Evolutionary conservation across 2,888 invertebrate species (phyloP).

Genomic region (Chydorus sphaericus): DNA sequence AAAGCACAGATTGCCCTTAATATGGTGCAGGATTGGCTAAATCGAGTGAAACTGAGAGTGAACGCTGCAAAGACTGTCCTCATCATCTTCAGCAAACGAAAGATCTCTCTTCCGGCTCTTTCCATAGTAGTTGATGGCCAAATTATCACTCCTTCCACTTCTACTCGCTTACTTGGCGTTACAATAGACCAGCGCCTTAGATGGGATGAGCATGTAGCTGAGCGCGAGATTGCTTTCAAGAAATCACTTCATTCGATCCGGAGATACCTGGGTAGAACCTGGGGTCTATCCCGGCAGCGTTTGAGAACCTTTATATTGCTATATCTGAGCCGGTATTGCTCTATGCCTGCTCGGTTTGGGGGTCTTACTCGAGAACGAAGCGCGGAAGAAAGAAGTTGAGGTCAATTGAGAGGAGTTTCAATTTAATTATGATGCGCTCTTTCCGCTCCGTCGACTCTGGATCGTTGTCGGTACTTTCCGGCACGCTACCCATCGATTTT

Average conservation of each 20-base stretch:
- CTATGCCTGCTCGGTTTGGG: no score
- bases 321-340: no score
- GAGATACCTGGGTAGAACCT: not conserved
- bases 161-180: not conserved
- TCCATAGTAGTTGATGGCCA: not conserved
- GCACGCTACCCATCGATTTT: no score
- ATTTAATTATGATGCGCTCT: no score
- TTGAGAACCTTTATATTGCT: not conserved
- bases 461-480: no score
- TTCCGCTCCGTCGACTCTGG: no score
- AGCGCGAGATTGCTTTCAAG: not conserved
- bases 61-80: not conserved
- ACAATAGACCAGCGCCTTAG: not conserved
- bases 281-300: not conserved
- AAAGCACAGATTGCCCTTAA: not conserved
- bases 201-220: not conserved
- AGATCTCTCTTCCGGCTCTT: not conserved
- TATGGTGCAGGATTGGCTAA: not conserved
- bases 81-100: not conserved
- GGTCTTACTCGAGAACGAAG: no score
- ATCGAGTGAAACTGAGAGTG: not conserved
- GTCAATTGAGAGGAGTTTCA: no score
- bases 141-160: not conserved
- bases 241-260: not conserved
- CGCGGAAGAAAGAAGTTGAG: no score